Conservation (phyloP, 2,797 vertebrate genomes). For the Falco peregrinus region DNA sequence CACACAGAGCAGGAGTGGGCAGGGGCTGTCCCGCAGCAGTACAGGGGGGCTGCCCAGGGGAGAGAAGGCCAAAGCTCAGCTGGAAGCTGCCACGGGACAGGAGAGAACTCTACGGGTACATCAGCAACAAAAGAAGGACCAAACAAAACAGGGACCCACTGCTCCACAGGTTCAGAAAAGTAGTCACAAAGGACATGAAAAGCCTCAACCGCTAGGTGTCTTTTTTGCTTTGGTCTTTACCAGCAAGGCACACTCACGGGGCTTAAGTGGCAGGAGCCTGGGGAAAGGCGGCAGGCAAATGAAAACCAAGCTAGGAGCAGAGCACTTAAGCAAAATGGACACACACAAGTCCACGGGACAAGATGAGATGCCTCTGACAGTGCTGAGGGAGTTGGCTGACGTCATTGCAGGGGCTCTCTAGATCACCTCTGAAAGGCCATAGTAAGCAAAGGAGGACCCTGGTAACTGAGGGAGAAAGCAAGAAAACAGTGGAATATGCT, state of each 20-base stretch:
- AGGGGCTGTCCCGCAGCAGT: not conserved
- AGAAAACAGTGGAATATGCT: not conserved
- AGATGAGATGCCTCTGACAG: not conserved
- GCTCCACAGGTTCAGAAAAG: not conserved
- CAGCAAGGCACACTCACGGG: rapidly evolving
- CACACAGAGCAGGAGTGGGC: rapidly evolving
- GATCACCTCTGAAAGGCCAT: not conserved
- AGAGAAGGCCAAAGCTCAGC: not conserved
- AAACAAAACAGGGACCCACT: not conserved
- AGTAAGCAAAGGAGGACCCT: not conserved
- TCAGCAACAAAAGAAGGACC: not conserved
- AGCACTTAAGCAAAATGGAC: not conserved
- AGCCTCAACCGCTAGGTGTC: not conserved
- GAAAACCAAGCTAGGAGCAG: not conserved
- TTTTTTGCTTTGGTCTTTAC: not conserved
- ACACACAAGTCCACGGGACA: not conserved
- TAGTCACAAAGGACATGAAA: not conserved
- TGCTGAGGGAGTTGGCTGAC: not conserved
- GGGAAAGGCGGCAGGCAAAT: not conserved
- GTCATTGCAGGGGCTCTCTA: not conserved
- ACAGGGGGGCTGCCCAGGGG: not conserved
- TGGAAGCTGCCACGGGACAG: not conserved
- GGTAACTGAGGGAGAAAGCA: not conserved
- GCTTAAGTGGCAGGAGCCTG: not conserved
- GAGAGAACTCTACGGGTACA: not conserved